Evolutionary conservation across 2,797 vertebrate genomes (phyloP).

Genomic region (Muscicapa comitata): DNA sequence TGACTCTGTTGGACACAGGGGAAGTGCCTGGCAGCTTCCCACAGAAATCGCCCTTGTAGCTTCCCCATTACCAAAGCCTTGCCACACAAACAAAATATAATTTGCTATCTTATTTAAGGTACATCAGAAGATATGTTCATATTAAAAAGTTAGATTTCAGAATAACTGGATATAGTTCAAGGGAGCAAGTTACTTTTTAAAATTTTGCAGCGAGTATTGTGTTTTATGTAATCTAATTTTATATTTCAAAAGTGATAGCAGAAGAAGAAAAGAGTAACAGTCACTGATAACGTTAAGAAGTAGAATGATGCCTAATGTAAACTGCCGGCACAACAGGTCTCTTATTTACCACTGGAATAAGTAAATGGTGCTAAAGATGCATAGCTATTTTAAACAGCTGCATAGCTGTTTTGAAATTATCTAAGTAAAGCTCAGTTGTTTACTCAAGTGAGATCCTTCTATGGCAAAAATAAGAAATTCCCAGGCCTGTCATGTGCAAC

Average conservation of each 20-base stretch:
- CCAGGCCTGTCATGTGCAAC: not conserved
- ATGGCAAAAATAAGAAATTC: constrained; percentile 40
- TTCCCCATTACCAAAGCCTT: not conserved
- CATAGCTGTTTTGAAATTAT: not conserved
- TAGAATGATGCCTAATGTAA: not conserved
- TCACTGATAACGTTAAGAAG: not conserved
- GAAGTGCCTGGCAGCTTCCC: not conserved
- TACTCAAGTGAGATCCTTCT: constrained; percentile 10
- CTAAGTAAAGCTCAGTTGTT: not conserved
- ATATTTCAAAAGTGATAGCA: not conserved
- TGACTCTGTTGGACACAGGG: not conserved
- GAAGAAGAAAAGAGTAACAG: not conserved
- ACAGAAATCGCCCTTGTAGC: not conserved
- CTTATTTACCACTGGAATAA: not conserved
- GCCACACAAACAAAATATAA: not conserved
- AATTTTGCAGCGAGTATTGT: not conserved
- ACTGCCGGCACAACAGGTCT: not conserved
- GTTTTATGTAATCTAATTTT: not conserved
- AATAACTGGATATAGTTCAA: not conserved
- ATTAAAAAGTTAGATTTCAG: not conserved
- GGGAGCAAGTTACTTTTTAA: not conserved
- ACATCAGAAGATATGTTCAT: not conserved
- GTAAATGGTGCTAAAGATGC: not conserved
- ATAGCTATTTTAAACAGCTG: not conserved
- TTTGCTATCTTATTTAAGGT: not conserved